Base-by-base conservation (phyloP, 2,113 vertebrate genomes). In the Chloroceryle aenea region DNA sequence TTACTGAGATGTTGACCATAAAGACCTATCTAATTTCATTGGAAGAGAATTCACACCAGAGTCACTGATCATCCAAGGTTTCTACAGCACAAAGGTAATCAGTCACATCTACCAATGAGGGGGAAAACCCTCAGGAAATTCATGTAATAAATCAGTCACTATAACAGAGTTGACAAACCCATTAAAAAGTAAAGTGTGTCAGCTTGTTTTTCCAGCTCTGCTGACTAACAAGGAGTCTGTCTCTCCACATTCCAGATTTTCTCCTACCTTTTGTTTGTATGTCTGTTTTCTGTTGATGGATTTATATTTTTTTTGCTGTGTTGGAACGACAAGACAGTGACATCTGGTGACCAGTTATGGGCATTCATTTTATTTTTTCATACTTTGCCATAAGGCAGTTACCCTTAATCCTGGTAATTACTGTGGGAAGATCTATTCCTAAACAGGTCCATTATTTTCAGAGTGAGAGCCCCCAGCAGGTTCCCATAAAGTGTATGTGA, bases 301-400 rank as follows among this genome's bases (percentile, higher is more conserved):
- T 89, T 95, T 87, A 10, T 80, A n/a, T 48, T 11, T 58, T 55
- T 42, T 40, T 52, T 27, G 22, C 48, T 77, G 19, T 27, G 22
- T 45, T 77, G 85, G 43, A 17, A 34, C 80, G 82, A 93, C 61
- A 1, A 66, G 71, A 96, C 78, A 93, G 81, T 96, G 94, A 95
- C 91, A 91, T 38, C 96, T 96, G 94, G 74, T 91, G 91, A 93
- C 74, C 58, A 29, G 12, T 82, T 82, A 4, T 30, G 50, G 72
- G 69, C 17, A 68, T 36, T 63, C 4, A 4, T 74, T 83, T 69
- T 40, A 19, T 30, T 62, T 84, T 74, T 75, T 72, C 14, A 12
- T 55, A 22, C 7, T 72, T 71, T 5, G 1, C 55, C 12, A 10
- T 23, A 19, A 56, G 86, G 30, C 21, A 61, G 16, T 82, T 68